Conservation (phyloP, 2,888 invertebrate species). For the Cordilura impudica region DNA sequence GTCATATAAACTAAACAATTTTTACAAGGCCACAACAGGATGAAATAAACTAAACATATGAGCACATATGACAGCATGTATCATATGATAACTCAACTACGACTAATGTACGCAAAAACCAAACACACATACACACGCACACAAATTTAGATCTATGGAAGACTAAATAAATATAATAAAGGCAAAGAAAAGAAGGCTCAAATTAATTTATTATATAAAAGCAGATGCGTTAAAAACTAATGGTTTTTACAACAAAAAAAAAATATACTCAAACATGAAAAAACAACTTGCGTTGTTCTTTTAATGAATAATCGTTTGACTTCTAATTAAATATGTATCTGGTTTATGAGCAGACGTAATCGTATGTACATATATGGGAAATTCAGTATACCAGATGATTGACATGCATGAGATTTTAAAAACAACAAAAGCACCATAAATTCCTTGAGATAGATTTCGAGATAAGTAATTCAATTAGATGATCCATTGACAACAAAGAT, state of each 20-base stretch:
- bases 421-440: not conserved
- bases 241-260: not conserved
- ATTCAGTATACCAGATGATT: too few species aligned
- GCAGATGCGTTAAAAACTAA: slow-evolving; percentile 34
- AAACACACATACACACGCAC: not conserved
- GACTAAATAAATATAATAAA: slow-evolving; percentile 10
- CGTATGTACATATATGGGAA: too few species aligned
- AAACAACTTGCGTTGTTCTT: too few species aligned
- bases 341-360: not conserved
- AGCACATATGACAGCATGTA: slow-evolving; percentile 20
- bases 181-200: not conserved
- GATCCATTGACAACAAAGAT: too few species aligned
- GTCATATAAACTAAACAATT: not conserved
- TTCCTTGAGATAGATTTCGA: slow-evolving; percentile 25
- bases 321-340: not conserved
- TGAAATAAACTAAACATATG: slow-evolving; percentile 1
- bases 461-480: too few species aligned
- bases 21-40: not conserved
- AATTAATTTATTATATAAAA: slow-evolving; percentile 33
- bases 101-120: not conserved
- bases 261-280: too few species aligned
- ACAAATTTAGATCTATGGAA: slow-evolving; percentile 14
- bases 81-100: slow-evolving; percentile 25
- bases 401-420: slow-evolving; percentile 14
- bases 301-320: too few species aligned